Conservation (phyloP, 1,140 invertebrate genomes). For the Euwallacea similis region DNA sequence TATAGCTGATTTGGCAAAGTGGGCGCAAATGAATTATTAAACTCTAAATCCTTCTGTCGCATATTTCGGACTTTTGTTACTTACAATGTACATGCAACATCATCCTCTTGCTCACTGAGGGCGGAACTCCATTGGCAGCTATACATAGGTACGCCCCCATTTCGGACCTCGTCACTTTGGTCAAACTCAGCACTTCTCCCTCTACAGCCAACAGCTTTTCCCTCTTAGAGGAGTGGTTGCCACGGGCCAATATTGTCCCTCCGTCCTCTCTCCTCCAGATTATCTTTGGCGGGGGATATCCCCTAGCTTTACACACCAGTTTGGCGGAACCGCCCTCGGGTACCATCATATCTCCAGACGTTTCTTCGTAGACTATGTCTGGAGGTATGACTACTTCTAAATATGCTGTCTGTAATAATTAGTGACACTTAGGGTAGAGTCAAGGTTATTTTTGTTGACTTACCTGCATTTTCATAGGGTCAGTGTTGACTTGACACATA, state of each 20-base stretch:
- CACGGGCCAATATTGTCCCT: constrained; percentile 75
- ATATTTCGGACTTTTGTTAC: constrained; percentile 54
- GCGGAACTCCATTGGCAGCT: constrained; percentile 67
- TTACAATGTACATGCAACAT: constrained; percentile 77
- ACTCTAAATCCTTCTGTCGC: constrained; percentile 7
- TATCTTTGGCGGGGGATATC: constrained; percentile 82
- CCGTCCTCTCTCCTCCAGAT: constrained; percentile 87
- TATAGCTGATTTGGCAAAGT: constrained; percentile 34
- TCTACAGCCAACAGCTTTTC: constrained; percentile 73
- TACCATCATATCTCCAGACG: constrained; percentile 87
- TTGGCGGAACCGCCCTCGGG: constrained; percentile 87
- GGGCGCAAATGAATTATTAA: constrained; percentile 32
- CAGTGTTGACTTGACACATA: constrained; percentile 93
- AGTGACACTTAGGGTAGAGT: neutral
- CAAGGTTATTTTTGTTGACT: constrained; percentile 8
- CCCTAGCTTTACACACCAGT: constrained; percentile 81
- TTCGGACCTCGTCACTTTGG: constrained; percentile 80
- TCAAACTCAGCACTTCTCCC: constrained; percentile 75
- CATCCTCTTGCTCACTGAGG: constrained; percentile 70
- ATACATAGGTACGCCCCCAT: constrained; percentile 76
- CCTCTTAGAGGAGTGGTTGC: constrained; percentile 64
- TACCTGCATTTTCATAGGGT: constrained; percentile 92
- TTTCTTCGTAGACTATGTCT: constrained; percentile 86
- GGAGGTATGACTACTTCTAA: constrained; percentile 89
- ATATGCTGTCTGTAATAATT: constrained; percentile 68